Base-by-base conservation (phyloP, 2,113 vertebrate genomes). In the Dendropsophus ebraccatus region DNA sequence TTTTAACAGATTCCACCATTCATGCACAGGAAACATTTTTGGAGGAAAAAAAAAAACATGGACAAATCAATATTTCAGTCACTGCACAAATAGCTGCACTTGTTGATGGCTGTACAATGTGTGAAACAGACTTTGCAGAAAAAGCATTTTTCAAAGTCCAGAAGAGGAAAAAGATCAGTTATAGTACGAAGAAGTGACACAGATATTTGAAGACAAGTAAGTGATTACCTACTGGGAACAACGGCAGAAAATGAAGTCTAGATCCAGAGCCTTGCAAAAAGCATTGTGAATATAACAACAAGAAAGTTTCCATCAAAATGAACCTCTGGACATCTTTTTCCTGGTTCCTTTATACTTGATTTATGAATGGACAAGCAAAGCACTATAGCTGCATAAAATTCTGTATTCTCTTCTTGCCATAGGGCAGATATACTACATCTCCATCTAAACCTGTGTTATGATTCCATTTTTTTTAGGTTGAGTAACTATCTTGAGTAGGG, bases 221-320 rank as follows among this genome's bases (percentile, higher is more conserved):
- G 56, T 45, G 77, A 80, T 80, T 60, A 80, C 77, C 77, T 62
- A 54, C 54, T 80, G 77, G 54, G 54, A 80, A 80, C 77, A 80
- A 62, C 12, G 23, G 54, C 56, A 41, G 35, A 41, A 25, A 80
- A 80, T 80, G 77, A 80, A 80, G 77, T 80, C 56, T 41, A 45
- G 32, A 80, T 80, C 56, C 28, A 25, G 35, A 2, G 77, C 32
- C 23, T 62, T 80, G 35, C 56, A 62, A 35, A 80, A 80, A 25
- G 52, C 37, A 41, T 16, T 62, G 54, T 17, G 35, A 45, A 60
- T 62, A 58, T 80, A 54, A 80, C 54, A 60, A 80, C 54, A 80
- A 80, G 50, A 58, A 45, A 60, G 41, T 80, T 80, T 37, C 77
- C 37, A 80, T 41, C 77, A 45, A 23, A 80, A 45, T 60, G 56